Evolutionary conservation across 2,797 vertebrate species (phyloP), one percentile per base, ranked within the genome.

Genomic region (Siniperca obscura): DNA sequence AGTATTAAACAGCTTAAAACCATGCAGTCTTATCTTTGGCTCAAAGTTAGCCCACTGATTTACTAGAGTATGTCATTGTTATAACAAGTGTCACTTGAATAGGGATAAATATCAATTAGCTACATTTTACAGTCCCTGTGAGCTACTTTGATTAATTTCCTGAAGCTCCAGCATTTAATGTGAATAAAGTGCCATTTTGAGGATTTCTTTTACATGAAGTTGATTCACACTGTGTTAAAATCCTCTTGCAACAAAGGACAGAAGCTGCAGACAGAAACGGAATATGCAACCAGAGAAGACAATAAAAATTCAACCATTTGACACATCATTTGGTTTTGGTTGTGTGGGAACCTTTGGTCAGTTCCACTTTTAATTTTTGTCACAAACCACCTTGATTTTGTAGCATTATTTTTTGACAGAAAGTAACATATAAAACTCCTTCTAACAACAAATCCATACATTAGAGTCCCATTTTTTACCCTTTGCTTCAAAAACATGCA

Each of bases 1-100:
- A 84, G 74, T 40, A 86, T 85, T 77, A 70, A 79, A 86, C n/a
- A 70, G 66, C 74, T 79, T 84, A 78, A 83, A 84, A 85, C 61
- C 25, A 76, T 17, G 9, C 22, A 36, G 67, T 83, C 74, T 76
- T 80, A 80, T 89, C 73, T 80, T 64, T 40, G 38, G 71, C 65
- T 86, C 61, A 80, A 81, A 70, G 64, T 80, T 81, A 78, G 25
- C 66, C 55, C 64, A 67, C 1, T 44, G 53, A 76, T 76, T 86
- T 65, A 16, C 34, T 67, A 21, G 50, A 34, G 53, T 52, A 40
- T 38, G 57, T 81, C 76, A 66, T 76, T 76, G 65, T 86, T 74
- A 4, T 22, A 74, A 25, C 52, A 73, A 67, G 66, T 75, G 56
- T 71, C 61, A 55, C 21, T 83, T 78, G 16, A 86, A 74, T 19